Base-by-base conservation (phyloP, 2,888 invertebrate species). In the Melieria picta region DNA sequence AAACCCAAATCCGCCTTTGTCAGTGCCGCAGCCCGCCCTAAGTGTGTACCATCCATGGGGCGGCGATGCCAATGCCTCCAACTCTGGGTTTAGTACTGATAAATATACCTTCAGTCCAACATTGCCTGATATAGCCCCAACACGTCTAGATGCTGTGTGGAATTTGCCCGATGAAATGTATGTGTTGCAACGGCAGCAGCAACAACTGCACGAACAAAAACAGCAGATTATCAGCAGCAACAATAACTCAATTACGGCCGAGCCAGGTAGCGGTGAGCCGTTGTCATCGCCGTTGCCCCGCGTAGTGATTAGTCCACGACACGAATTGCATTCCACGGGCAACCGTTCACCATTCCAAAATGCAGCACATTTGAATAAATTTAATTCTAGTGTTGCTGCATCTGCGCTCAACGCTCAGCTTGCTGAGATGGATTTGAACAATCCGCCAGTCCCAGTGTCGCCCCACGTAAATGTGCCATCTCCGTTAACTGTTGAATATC, bases 381-480 rank as follows among this genome's bases (percentile, higher is more conserved):
- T 80, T 50, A 80, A 83, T 55, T 80, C 78, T 73, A 81, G 78
- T 72, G 77, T 77, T 55, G 10, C 65, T 30, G 77, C 65, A 50
- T 74, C 72, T 46, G 55, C 47, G 5, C 67, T 30, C 4, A 42
- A 64, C 16, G 30, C 84, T 7, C 82, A 81, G 46, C 57, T 76
- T 64, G 77, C 79, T 7, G 79, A 79, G 46, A 77, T 80, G 56
- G 82, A 82, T 68, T 79, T 75, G 65, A 79, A 79, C 66, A 81
- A 75, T 69, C 68, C 80, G 48, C 70, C 75, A 60, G 83, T 86
- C 76, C 87, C 87, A 61, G 84, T 86, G 72, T 87, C 87, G 47
- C 87, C 87, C 16, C 87, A 87, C 77, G 87, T 87, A 7, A 87
- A 87, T 80, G 87, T 87, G 50, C 87, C 87, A 70, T 80, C 83